Base-by-base conservation (phyloP, 2,797 vertebrate species). In the Schizopygopsis pylzovi region DNA sequence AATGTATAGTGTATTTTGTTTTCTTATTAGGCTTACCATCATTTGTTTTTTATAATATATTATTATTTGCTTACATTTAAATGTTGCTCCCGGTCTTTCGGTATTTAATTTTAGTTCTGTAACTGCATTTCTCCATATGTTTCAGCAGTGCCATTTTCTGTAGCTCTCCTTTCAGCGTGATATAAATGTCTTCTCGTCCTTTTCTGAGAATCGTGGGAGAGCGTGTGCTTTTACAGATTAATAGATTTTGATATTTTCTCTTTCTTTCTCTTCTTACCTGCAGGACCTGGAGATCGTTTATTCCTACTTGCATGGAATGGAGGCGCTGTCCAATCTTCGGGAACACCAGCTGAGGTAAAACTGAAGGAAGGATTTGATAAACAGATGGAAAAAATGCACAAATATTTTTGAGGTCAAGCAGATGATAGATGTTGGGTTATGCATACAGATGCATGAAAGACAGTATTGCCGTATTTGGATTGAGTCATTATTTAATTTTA, bases 261-360 rank as follows among this genome's bases (percentile, higher is more conserved):
- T 18, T 52, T 8, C 18, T 28, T 90, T 0, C 47, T 89, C 0
- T 52, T 89, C n/a, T 85, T 79, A 80, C 89, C 83, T 84, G 82
- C 93, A 99, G 98, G 97, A 99, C 92, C 93, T 99, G 96, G 98
- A 99, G 94, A 98, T 99, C 6, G 98, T 99, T 16, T 99, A 99
- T 93, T 99, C 98, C 0, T 99, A 99, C 91, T 95, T 99, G 82
- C 98, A 99, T 63, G 98, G 98, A 54, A 99, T 99, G 98, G 98
- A 99, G 94, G 98, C 98, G 28, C 92, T 99, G 90, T 99, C 97
- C 87, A 99, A 99, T 93, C 95, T 99, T 84, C 94, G 98, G 63
- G 98, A 99, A 80, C 98, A 99, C 92, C 98, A 99, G 90, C 94
- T 99, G 80, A 97, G 98, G 98, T 99, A 92, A 75, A 54, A 80